These are phyloP conservation scores for Endomychus coccineus DNA, from an alignment of 2,888 invertebrate species.

Conservation along the genomic window DNA sequence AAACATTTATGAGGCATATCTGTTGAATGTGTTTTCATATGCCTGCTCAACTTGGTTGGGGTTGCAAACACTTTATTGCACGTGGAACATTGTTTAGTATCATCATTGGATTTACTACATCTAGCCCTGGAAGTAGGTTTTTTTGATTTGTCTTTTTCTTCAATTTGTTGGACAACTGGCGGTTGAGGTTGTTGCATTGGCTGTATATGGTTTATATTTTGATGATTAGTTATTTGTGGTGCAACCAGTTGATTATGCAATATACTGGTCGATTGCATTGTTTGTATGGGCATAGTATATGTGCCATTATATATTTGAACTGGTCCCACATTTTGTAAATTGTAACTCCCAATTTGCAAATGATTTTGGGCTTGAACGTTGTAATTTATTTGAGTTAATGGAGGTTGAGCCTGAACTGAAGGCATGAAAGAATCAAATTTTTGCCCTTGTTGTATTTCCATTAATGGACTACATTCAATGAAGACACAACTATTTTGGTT, in stretches of 20 bases:
- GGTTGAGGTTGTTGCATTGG: slow-evolving; percentile 20
- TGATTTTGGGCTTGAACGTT: slow-evolving; percentile 34
- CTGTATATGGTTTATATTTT: slow-evolving; percentile 13
- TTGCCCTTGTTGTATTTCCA: not conserved
- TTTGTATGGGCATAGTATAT: slow-evolving; percentile 35
- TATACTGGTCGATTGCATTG: slow-evolving; percentile 31
- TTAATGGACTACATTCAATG: slow-evolving; percentile 32
- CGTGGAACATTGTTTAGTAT: slow-evolving; percentile 37
- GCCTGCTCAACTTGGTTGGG: slow-evolving; percentile 39
- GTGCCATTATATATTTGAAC: slow-evolving; percentile 36
- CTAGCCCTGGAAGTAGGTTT: slow-evolving; percentile 18
- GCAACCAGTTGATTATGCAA: slow-evolving; percentile 27
- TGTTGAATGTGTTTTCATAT: slow-evolving; percentile 43
- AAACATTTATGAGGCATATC: slow-evolving; percentile 43
- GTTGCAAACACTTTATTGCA: slow-evolving; percentile 41
- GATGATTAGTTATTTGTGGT: slow-evolving; percentile 12
- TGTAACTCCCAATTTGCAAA: slow-evolving; percentile 32
- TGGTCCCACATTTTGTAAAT: slow-evolving; percentile 34
- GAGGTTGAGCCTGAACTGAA: slow-evolving; percentile 26
- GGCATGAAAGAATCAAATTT: slow-evolving; percentile 23
- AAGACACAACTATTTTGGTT: slow-evolving; percentile 34
- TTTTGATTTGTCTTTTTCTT: slow-evolving; percentile 20
- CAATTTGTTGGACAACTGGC: slow-evolving; percentile 17
- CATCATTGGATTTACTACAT: too few relatives aligned
- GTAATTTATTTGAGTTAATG: slow-evolving; percentile 35